These are phyloP conservation scores for Lasioglossum pauxillum DNA, from an alignment of 2,888 invertebrate species.

Conservation along the genomic window DNA sequence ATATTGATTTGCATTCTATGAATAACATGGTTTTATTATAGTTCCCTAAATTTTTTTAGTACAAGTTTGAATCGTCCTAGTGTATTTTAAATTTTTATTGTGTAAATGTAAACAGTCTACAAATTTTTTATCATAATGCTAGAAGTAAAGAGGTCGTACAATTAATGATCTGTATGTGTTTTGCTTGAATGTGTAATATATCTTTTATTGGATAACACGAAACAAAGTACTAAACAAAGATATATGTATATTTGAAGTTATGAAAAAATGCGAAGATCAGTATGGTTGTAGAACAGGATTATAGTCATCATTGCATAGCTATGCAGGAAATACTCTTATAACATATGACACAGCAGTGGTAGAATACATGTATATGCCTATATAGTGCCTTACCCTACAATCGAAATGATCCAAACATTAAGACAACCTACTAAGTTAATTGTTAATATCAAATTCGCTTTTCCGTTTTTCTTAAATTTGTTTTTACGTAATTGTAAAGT, in stretches of 20 bases:
- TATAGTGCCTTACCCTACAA: slow-evolving; percentile 71
- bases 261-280: slow-evolving; percentile 65
- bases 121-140: slow-evolving; percentile 36
- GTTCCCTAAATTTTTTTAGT: slow-evolving; percentile 21
- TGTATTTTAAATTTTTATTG: slow-evolving; percentile 23
- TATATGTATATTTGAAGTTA: slow-evolving; percentile 59
- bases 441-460: slow-evolving; percentile 41
- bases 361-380: slow-evolving; percentile 66
- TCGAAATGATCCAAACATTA: slow-evolving; percentile 73
- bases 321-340: slow-evolving; percentile 63
- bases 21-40: slow-evolving; percentile 39
- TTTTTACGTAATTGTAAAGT: slow-evolving; percentile 52
- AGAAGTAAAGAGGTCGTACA: slow-evolving; percentile 46
- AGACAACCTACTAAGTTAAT: slow-evolving; percentile 40
- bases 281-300: slow-evolving; percentile 59
- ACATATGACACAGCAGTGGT: slow-evolving; percentile 69
- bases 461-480: slow-evolving; percentile 19
- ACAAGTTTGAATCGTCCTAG: slow-evolving; percentile 25
- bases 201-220: slow-evolving; percentile 68
- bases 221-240: slow-evolving; percentile 63
- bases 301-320: slow-evolving; percentile 58
- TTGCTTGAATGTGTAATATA: slow-evolving; percentile 64
- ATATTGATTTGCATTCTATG: slow-evolving; percentile 36
- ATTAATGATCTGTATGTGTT: slow-evolving; percentile 51
- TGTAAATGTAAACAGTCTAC: slow-evolving; percentile 10